Percentiles rank a stretch among this genome's conserved stretches.
phyloP scores from a whole-genome alignment of 2,113 vertebrate genomes.

The Marmota monax region DNA sequence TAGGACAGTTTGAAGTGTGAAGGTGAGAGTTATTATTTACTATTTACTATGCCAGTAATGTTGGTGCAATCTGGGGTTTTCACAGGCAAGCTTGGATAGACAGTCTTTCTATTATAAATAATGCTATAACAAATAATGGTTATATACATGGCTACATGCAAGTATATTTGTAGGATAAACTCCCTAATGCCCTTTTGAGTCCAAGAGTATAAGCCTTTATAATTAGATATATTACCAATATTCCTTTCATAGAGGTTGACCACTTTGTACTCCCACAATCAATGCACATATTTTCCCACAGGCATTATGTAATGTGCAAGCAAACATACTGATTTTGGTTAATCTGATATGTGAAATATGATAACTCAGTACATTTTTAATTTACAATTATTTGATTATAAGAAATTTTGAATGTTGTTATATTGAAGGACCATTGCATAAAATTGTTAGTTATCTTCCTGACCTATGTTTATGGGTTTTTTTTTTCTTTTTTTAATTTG shows the following conservation, averaged over 20 bases:
- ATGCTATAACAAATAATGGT: not conserved
- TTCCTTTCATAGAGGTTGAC: not conserved
- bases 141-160: not conserved
- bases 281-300: not conserved
- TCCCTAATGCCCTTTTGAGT: not conserved
- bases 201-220: not conserved
- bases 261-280: not conserved
- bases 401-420: not conserved
- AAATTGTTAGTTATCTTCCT: not conserved
- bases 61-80: not conserved
- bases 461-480: not conserved
- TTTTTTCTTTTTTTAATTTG: too few species aligned
- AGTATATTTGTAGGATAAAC: not conserved
- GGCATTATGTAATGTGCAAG: not conserved
- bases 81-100: not conserved
- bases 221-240: not conserved
- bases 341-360: not conserved
- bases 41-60: not conserved
- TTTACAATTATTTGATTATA: not conserved
- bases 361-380: not conserved
- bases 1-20: not conserved
- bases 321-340: not conserved
- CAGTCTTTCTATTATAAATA: not conserved
- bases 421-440: not conserved
- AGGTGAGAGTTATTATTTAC: not conserved